Evolutionary conservation across 2,113 vertebrate species (phyloP), one percentile per base, ranked within the genome.

Genomic region (Poeciliopsis prolifica): DNA sequence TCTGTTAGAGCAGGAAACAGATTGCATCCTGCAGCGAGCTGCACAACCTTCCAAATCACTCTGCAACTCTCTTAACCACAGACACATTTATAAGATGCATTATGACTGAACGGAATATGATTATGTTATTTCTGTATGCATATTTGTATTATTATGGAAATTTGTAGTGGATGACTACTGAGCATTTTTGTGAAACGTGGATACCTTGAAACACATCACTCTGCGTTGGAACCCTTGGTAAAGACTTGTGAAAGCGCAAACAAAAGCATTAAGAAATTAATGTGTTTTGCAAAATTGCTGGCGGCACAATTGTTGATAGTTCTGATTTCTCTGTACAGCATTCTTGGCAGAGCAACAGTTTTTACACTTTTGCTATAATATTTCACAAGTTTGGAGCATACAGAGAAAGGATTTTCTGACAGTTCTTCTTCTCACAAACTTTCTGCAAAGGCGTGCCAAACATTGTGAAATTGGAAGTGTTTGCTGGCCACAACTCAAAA

Each of bases 1-100:
- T 94, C 93, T 94, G 92, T 91, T 92, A 86, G 79, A 88, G 88
- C 92, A 94, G 94, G 94, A 95, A 94, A 92, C 93, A 92, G 91
- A 93, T 85, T 91, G 87, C 88, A 93, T 92, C 91, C 90, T 92
- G 90, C 89, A 91, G 81, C 42, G 82, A 72, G 78, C 51, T 84
- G 78, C 77, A 82, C 69, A 86, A 78, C 72, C 84, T 72, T 92
- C 85, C 90, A 92, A 87, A 88, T 87, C 70, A 84, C 89, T 86
- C 74, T 84, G 77, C 86, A 81, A 70, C 75, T 65, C 79, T 68
- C 64, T 61, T 74, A 65, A 85, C 78, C 79, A 72, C 83, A 80
- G 62, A 83, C 68, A 65, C 77, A 72, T 82, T 85, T 81, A 85
- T 85, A 83, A 77, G 70, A 79, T 70, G 71, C 80, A 64, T 33